A percentile compares a stretch with the other conserved stretches of the same genome.
phyloP scores from a whole-genome alignment of 2,113 vertebrate species.

The Bombycilla garrulus region DNA sequence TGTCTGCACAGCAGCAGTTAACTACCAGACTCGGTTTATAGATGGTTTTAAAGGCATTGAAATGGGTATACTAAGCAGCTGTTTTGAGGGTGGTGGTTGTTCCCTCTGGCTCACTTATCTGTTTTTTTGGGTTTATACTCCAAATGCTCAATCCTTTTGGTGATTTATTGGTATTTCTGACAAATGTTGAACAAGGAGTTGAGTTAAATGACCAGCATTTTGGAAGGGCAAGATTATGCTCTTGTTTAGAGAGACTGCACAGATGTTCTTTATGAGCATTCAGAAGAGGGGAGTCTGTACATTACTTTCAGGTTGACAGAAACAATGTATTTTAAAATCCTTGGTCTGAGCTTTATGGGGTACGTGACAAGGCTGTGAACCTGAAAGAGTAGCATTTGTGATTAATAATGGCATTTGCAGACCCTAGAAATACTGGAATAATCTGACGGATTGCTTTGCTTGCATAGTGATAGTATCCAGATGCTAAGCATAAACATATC shows the following conservation, averaged over 20 bases:
- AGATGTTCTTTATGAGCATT: slow-evolving; percentile 29
- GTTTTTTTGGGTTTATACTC: not conserved
- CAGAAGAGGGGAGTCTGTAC: not conserved
- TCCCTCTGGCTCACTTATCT: not conserved
- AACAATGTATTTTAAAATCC: not conserved
- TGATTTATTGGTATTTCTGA: slow-evolving; percentile 30
- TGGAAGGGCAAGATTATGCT: not conserved
- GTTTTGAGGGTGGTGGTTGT: not conserved
- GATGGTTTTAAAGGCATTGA: not conserved
- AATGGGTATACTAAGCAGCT: not conserved
- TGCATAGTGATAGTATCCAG: slow-evolving; percentile 39
- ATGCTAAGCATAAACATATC: slow-evolving; percentile 41
- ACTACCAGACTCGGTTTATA: not conserved
- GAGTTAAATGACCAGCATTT: not conserved
- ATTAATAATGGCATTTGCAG: slow-evolving; percentile 50
- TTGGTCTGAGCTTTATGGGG: slow-evolving; percentile 11
- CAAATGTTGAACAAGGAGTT: not conserved
- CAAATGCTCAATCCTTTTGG: not conserved
- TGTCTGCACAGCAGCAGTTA: not conserved
- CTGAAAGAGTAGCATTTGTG: slow-evolving; percentile 21
- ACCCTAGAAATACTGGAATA: not conserved
- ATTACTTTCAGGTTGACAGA: not conserved
- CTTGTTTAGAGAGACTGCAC: not conserved
- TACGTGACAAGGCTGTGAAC: slow-evolving; percentile 10
- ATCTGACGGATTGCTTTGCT: slow-evolving; percentile 3